These are phyloP conservation scores for Himalopsyche japonica DNA, from an alignment of 2,888 invertebrate genomes.

Conservation along the genomic window DNA sequence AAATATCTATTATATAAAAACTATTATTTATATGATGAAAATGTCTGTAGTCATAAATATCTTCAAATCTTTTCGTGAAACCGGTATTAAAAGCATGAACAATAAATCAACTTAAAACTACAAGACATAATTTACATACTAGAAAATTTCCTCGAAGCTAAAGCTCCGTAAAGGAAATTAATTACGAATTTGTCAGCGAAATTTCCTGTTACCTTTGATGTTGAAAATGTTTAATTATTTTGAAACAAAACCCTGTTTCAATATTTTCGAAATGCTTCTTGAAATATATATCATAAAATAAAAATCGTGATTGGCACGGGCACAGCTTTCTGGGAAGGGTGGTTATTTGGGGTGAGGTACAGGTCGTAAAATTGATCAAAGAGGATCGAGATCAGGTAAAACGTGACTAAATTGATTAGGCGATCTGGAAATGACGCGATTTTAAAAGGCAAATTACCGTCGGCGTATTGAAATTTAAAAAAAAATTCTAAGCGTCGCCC, in stretches of 20 bases:
- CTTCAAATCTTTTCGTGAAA: not conserved
- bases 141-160: not conserved
- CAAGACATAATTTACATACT: not conserved
- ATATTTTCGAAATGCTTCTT: not conserved
- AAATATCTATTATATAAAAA: too few species aligned
- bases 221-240: not conserved
- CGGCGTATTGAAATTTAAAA: not conserved
- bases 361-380: not conserved
- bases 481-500: not conserved
- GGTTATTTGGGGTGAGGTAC: not conserved
- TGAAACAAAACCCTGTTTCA: not conserved
- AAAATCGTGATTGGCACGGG: not conserved
- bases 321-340: not conserved
- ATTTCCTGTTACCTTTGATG: not conserved
- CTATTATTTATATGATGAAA: too few species aligned
- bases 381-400: not conserved
- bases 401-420: not conserved
- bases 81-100: not conserved
- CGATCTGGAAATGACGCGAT: not conserved
- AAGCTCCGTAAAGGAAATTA: not conserved
- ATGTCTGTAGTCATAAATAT: too few species aligned
- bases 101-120: not conserved
- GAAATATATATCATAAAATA: not conserved
- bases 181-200: not conserved
- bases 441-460: not conserved